Base-by-base conservation (phyloP, 1,140 invertebrate genomes). In the Ceratosolen solmsi region DNA sequence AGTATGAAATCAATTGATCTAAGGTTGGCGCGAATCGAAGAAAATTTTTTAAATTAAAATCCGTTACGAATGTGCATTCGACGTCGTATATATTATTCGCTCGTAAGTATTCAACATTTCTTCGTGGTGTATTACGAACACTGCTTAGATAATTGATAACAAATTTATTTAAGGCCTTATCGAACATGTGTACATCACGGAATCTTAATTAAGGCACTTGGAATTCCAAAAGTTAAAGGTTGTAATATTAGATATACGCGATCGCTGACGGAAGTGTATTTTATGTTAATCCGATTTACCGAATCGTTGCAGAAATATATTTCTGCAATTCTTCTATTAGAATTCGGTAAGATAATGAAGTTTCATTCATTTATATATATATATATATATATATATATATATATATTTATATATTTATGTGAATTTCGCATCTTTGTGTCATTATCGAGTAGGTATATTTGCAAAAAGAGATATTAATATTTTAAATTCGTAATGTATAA, bases 201-300 rank as follows among this genome's bases (percentile, higher is more conserved):
- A 68, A 68, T 68, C 33, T 68, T 68, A 68, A 68, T 68, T 68
- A 68, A 38, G 63, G 33, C 63, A 38, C 33, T 68, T 68, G 30
- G 63, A 38, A 68, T 68, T 38, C 33, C 63, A 13, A 38, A 38
- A 38, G 17, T 2, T 68, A 20, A 63, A 63, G 25, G 33, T 30
- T 33, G 17, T 63, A 22, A 68, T 68, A 38, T 38, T 68, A 17
- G 0, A n/a, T 17, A 68, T 4, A 17, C 63, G 17, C 17, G 33
- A n/a, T 22, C 22, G 15, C 20, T 68, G 38, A 68, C 63, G 33
- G 63, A 68, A 68, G 5, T 68, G 3, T n/a, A 27, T 22, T 68
- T 38, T 68, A 38, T 38, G 4, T 38, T 38, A 68, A 68, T 3
- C 33, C 33, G n/a, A 25, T 20, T 63, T 63, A 63, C 13, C 5